phyloP scores from a whole-genome alignment of 2,888 invertebrate genomes.

The Euphydryas editha region DNA sequence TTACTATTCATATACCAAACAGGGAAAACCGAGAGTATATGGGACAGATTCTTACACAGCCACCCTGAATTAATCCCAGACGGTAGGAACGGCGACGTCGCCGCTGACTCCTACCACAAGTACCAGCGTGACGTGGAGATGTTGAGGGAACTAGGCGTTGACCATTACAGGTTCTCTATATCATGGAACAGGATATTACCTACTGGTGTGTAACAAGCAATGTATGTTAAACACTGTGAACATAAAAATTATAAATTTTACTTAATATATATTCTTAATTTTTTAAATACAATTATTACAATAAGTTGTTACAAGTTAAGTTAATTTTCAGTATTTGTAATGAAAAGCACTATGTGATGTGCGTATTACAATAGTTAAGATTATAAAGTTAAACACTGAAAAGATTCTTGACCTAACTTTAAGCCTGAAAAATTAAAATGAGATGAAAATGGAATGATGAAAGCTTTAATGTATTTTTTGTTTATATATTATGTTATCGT shows the following conservation, averaged over 20 bases:
- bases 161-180: constrained; percentile 83
- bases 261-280: neutral
- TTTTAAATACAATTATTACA: no score
- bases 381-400: no score
- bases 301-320: no score
- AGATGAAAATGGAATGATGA: no score
- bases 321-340: no score
- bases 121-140: constrained; percentile 81
- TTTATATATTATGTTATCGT: neutral
- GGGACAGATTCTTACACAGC: constrained; percentile 78
- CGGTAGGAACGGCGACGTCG: constrained; percentile 84
- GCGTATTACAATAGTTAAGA: no score
- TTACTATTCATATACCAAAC: neutral
- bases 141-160: constrained; percentile 72
- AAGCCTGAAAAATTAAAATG: no score
- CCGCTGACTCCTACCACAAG: constrained; percentile 86
- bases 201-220: constrained; percentile 52
- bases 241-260: neutral
- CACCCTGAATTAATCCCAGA: constrained; percentile 54
- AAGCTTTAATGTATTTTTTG: no score
- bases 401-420: no score
- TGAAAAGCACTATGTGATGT: no score
- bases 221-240: neutral
- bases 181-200: constrained; percentile 82
- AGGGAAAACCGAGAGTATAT: constrained; percentile 86